Evolutionary conservation across 2,797 vertebrate species (phyloP), one percentile per base, ranked within the genome.

Genomic region (Intellagama lesueurii): DNA sequence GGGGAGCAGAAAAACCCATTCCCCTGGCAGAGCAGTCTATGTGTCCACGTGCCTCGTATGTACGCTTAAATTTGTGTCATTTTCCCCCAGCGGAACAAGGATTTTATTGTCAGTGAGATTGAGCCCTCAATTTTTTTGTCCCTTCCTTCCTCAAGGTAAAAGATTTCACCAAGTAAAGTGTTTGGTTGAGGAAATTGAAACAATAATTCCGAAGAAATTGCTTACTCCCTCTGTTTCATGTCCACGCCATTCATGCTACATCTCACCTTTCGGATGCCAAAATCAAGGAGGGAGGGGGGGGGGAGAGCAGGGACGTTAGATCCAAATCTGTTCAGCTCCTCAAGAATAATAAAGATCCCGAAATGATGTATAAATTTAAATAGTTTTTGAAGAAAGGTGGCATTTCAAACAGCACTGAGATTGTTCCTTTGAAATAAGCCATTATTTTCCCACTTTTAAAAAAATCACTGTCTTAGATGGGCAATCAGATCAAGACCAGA

Each of bases 341-440:
- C 80, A 56, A 92, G 92, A 93, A 96, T 94, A 94, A 95, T 91
- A 93, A 94, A 89, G 94, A 90, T 94, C 94, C 92, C 84, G 94
- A 94, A 94, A 94, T 94, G 88, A 93, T 91, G 91, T 93, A 92
- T 93, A 94, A 91, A 95, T 96, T 91, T 95, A 94, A 95, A 92
- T 92, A 89, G 89, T 87, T 95, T 94, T 78, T 93, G 93, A 96
- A 94, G 94, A 91, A 94, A 94, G 86, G 91, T 87, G 79, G 89
- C 49, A 2, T 94, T 95, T 96, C 95, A 95, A 95, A 95, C 94
- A 93, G 94, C 87, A 44, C 89, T 72, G 0, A 88, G 95, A 96
- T 92, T 94, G 94, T 93, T 91, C 91, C 95, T 96, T 96, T 96
- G 95, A 96, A 95, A 96, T 85, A 95, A 93, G 90, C 92, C 94